Conservation (phyloP, 2,797 vertebrate genomes). For the Coregonus sp. region DNA sequence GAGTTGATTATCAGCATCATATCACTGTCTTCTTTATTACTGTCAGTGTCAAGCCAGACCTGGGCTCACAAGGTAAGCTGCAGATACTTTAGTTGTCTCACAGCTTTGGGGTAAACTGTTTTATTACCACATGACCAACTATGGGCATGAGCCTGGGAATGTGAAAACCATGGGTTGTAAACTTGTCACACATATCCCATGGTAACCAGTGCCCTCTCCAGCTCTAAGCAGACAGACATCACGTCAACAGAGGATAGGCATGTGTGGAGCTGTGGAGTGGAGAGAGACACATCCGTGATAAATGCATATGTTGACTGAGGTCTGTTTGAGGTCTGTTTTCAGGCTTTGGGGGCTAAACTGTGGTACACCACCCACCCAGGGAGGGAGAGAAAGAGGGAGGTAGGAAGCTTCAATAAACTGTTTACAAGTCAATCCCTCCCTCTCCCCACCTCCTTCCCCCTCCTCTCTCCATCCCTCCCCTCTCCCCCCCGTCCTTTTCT, state of each 20-base stretch:
- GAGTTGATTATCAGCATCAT: neutral
- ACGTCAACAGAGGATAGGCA: neutral
- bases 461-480: too few species aligned
- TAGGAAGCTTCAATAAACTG: neutral
- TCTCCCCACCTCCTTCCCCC: neutral
- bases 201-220: neutral
- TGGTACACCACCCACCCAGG: neutral
- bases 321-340: slow-evolving; percentile 12
- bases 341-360: slow-evolving; percentile 4
- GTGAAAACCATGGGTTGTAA: neutral
- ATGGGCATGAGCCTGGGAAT: neutral
- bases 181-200: neutral
- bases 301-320: neutral
- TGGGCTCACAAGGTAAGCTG: too few species aligned
- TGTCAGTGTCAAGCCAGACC: too few species aligned
- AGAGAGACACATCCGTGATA: neutral
- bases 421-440: neutral
- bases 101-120: neutral
- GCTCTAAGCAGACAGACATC: neutral
- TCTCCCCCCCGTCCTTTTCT: neutral
- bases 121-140: neutral
- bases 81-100: neutral
- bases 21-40: too few species aligned
- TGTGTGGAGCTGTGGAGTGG: neutral
- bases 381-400: neutral